phyloP scores from a whole-genome alignment of 2,797 vertebrate species.

The Falco columbarius region DNA sequence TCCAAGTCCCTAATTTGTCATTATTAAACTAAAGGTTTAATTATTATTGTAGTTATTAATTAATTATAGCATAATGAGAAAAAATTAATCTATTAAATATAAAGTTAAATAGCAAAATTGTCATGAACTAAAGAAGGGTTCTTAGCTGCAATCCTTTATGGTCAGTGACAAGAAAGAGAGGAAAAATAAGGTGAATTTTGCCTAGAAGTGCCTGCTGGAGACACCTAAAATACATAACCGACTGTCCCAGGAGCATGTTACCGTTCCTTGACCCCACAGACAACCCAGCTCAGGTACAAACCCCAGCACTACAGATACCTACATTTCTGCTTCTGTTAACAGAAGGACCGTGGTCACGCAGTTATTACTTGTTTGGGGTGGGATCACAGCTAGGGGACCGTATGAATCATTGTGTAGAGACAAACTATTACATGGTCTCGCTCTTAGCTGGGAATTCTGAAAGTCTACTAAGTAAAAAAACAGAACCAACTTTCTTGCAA shows the following conservation, averaged over 20 bases:
- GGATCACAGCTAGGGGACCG: not conserved
- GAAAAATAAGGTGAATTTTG: not conserved
- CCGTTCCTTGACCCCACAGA: not conserved
- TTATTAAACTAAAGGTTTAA: not conserved
- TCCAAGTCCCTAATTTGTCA: not conserved
- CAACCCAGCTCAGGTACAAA: not conserved
- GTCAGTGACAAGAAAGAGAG: not conserved
- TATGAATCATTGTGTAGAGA: not conserved
- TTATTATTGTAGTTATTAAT: not conserved
- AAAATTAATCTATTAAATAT: not conserved
- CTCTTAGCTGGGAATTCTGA: not conserved
- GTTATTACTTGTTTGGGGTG: not conserved
- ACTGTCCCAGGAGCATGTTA: not conserved
- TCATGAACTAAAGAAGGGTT: not conserved
- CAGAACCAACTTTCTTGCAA: not conserved
- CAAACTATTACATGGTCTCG: not conserved
- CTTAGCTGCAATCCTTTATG: not conserved
- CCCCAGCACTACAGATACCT: not conserved
- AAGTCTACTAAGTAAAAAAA: not conserved
- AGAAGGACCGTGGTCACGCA: not conserved
- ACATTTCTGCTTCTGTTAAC: not conserved
- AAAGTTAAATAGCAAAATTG: not conserved
- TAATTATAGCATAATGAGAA: conserved; percentile 10
- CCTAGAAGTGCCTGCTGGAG: not conserved
- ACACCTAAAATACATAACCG: accelerated